Percentiles rank a stretch among this genome's conserved stretches.
phyloP scores from a whole-genome alignment of 2,797 vertebrate genomes.

The Dermochelys coriacea region DNA sequence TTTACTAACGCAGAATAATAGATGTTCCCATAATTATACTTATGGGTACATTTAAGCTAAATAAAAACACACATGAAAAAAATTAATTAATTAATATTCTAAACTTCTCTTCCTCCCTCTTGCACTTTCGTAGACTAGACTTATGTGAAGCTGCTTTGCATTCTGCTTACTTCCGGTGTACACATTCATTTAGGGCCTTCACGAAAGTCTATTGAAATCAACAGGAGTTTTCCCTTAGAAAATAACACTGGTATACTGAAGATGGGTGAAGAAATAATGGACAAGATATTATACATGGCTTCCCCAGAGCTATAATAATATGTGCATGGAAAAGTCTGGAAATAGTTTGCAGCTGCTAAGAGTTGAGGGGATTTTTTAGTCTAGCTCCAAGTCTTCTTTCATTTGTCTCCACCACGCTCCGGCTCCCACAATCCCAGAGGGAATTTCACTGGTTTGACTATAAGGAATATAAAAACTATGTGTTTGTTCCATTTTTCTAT shows the following conservation, averaged over 20 bases:
- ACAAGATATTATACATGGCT: neutral
- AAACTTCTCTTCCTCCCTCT: neutral
- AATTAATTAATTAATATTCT: neutral
- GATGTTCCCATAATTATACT: neutral
- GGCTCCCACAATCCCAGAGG: neutral
- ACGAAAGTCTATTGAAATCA: neutral
- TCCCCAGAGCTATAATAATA: slow-evolving; percentile 28
- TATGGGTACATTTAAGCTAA: neutral
- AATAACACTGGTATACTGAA: neutral
- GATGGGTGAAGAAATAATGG: neutral
- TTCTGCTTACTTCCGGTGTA: neutral
- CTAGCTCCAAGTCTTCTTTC: slow-evolving; percentile 42
- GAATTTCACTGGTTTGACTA: neutral
- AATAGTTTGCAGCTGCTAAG: neutral
- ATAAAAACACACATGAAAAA: neutral
- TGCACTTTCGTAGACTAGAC: neutral
- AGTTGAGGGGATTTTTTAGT: slow-evolving; percentile 30
- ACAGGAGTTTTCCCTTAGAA: neutral
- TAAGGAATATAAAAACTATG: neutral
- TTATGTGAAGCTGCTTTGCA: fast-evolving
- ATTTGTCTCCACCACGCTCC: slow-evolving; percentile 2
- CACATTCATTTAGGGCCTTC: neutral
- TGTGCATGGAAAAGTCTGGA: slow-evolving; percentile 2
- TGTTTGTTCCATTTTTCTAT: neutral
- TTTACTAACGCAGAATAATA: neutral